Conservation (phyloP, 2,113 vertebrate species). For the Rhinopithecus roxellana region DNA sequence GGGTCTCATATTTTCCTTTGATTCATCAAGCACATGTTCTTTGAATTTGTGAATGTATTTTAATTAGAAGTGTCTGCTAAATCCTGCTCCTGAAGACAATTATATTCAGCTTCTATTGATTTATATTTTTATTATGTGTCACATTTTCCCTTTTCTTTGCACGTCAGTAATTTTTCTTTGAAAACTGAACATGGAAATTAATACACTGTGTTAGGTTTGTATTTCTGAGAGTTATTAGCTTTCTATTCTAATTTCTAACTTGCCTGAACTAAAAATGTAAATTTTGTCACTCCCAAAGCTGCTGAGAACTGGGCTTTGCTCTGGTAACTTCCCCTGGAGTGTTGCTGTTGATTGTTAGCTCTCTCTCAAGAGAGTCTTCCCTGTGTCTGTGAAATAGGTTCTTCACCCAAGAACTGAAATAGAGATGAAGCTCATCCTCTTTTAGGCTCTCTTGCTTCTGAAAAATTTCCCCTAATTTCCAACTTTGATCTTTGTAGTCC, state of each 20-base stretch:
- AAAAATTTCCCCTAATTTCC: not conserved
- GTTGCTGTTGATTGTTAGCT: not conserved
- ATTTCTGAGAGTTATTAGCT: not conserved
- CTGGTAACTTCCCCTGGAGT: not conserved
- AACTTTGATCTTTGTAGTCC: not conserved
- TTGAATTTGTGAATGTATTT: not conserved
- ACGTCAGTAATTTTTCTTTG: not conserved
- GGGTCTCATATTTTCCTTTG: not conserved
- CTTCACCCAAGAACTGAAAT: not conserved
- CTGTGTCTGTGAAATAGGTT: not conserved
- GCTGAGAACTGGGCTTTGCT: not conserved
- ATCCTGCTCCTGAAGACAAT: not conserved
- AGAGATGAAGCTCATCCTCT: not conserved
- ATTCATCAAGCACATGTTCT: not conserved
- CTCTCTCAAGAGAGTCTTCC: not conserved
- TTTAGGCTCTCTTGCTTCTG: not conserved
- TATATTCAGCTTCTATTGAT: not conserved
- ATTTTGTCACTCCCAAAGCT: not conserved
- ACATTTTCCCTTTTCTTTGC: not conserved
- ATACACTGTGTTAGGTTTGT: not conserved
- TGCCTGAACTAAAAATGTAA: not conserved
- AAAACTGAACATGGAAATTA: not conserved
- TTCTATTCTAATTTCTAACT: not conserved
- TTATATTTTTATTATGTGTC: not conserved
- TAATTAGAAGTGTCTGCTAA: not conserved